phyloP scores from a whole-genome alignment of 2,888 invertebrate species.

The Hydriomena furcata region DNA sequence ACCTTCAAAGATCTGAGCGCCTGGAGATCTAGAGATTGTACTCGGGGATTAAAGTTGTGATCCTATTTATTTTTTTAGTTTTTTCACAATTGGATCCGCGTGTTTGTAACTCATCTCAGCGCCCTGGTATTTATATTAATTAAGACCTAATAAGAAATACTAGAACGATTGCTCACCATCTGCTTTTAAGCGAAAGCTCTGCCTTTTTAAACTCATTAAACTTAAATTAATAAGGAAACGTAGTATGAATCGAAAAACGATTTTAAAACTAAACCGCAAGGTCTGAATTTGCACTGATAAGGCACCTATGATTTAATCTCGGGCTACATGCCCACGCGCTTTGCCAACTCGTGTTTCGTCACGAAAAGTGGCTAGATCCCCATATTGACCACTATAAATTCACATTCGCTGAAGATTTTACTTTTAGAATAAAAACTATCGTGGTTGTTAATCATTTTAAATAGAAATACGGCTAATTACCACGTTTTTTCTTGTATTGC shows the following conservation, averaged over 20 bases:
- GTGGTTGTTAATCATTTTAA: no score
- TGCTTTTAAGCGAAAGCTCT: slow-evolving; percentile 33
- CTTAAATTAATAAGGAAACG: slow-evolving; percentile 53
- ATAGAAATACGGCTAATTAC: no score
- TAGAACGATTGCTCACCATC: slow-evolving; percentile 14
- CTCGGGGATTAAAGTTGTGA: no score
- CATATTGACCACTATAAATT: background rate
- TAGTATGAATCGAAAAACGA: background rate
- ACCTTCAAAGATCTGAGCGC: no score
- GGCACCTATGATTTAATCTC: slow-evolving; percentile 53
- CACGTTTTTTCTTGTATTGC: no score
- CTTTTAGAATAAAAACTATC: no score
- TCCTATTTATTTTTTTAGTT: no score
- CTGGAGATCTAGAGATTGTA: no score
- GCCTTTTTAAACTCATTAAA: slow-evolving; percentile 25
- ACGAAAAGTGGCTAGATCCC: background rate
- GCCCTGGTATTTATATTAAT: slow-evolving; percentile 3
- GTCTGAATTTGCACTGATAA: slow-evolving; percentile 46
- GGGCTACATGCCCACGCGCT: slow-evolving; percentile 27
- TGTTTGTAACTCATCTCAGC: background rate
- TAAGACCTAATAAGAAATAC: slow-evolving; percentile 12
- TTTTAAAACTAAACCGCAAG: slow-evolving; percentile 43
- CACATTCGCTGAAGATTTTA: no score
- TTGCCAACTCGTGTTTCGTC: slow-evolving; percentile 27
- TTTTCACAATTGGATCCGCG: no score